Evolutionary conservation across 2,888 invertebrate species (phyloP).

Genomic region (Leptodirus hochenwartii): DNA sequence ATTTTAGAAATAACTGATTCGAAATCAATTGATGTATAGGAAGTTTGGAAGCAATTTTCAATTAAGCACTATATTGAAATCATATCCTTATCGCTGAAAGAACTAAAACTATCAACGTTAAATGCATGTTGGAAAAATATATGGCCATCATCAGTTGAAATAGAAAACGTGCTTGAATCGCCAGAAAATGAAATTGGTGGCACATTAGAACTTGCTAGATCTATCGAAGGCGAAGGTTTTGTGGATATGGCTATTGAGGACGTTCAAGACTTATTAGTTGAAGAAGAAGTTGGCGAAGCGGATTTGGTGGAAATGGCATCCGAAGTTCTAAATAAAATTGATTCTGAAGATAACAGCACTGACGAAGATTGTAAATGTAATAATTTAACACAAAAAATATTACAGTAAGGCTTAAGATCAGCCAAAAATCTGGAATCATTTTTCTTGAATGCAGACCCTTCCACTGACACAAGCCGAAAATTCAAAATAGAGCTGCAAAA

Average conservation of each 20-base stretch:
- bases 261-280: not conserved
- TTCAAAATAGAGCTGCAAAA: not conserved
- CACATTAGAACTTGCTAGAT: too few relatives aligned
- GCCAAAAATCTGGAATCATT: constrained; percentile 1
- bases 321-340: not conserved
- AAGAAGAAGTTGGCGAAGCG: not conserved
- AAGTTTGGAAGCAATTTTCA: too few relatives aligned
- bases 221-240: constrained; percentile 2
- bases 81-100: too few relatives aligned
- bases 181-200: too few relatives aligned
- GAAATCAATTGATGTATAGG: too few relatives aligned
- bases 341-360: too few relatives aligned
- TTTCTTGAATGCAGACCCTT: constrained; percentile 1
- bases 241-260: not conserved
- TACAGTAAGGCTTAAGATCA: constrained; percentile 1
- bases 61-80: too few relatives aligned
- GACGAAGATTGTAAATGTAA: not conserved
- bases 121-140: too few relatives aligned
- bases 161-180: too few relatives aligned
- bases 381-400: not conserved
- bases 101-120: too few relatives aligned
- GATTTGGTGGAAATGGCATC: constrained; percentile 2
- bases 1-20: too few relatives aligned
- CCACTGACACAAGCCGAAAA: not conserved
- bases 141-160: too few relatives aligned